Evolutionary conservation across 35 echinoderm and acorn worm genomes (phyloP).

Genomic region (Ptychodera flava): DNA sequence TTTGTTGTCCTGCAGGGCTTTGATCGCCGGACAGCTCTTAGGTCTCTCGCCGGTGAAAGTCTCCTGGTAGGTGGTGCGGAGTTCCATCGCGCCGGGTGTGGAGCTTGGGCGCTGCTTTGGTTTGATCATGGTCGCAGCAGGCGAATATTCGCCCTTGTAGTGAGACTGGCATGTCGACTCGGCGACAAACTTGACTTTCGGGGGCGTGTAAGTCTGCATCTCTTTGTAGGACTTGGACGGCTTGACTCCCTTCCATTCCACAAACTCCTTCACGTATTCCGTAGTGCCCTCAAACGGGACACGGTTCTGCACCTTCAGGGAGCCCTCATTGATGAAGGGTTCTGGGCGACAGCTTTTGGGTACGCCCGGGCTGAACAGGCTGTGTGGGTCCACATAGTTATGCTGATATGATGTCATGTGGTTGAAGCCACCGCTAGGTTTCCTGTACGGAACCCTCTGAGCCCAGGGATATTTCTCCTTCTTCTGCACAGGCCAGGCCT

Average conservation of each 20-base stretch:
- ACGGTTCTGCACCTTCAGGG: constrained; percentile 39
- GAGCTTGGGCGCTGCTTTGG: constrained; percentile 55
- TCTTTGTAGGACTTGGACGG: constrained; percentile 73
- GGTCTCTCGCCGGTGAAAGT: constrained; percentile 30
- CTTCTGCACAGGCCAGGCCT: constrained; percentile 60
- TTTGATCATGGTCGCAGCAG: constrained; percentile 58
- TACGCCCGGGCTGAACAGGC: not conserved
- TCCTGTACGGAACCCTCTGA: constrained; percentile 31
- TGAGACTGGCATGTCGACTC: constrained; percentile 61
- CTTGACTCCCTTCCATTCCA: constrained; percentile 68
- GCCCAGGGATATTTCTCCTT: constrained; percentile 71
- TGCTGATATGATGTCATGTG: constrained; percentile 76
- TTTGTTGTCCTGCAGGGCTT: not conserved
- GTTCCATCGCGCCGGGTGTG: constrained; percentile 36
- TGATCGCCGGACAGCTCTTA: constrained; percentile 52
- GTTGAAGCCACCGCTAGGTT: constrained; percentile 37
- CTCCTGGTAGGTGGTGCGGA: constrained; percentile 27
- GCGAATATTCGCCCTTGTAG: constrained; percentile 53
- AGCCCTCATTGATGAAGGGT: constrained; percentile 32
- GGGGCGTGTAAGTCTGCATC: constrained; percentile 52
- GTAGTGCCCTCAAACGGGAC: constrained; percentile 52
- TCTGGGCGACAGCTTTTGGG: not conserved
- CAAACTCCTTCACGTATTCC: constrained; percentile 49
- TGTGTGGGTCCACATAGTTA: constrained; percentile 31
- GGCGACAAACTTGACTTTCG: constrained; percentile 49